Evolutionary conservation across 2,113 vertebrate genomes (phyloP), one percentile per base, ranked within the genome.

Genomic region (Hystrix brachyura): DNA sequence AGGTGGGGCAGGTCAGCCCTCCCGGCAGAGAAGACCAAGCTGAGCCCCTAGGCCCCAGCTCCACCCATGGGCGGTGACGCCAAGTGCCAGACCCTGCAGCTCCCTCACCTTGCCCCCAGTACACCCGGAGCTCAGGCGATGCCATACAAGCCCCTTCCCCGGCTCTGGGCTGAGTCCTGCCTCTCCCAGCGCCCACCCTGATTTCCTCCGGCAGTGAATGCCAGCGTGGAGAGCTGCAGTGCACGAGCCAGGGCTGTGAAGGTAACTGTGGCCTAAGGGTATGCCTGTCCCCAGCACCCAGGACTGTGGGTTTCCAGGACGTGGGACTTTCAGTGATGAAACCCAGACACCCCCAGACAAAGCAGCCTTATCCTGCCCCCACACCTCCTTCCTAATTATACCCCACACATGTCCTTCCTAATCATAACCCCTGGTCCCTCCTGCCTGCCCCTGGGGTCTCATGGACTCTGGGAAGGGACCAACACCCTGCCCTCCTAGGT

Each of bases 171-270:
- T 62, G 65, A 57, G 25, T 62, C 87, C 81, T 71, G n/a, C 18
- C 19, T 51, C 74, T 55, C 69, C 18, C 0, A 32, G 38, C 53
- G 7, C n/a, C 72, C 69, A 48, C 78, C 43, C 34, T 76, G 13
- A 32, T 48, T 5, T 1, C 2, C 38, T 82, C 76, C 94, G 87
- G 10, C 97, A 99, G 99, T 43, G 98, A 99, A 57, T 99, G 99
- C 97, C 98, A 96, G 88, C 95, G 95, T 0, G 99, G 99, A 29
- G 97, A 96, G 93, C 97, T 99, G 80, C 98, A 94, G 71, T 99
- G 99, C 97, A 98, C 98, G 98, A 98, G 93, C 48, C 96, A 96
- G 57, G 98, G 99, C 91, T 99, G 99, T 98, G 97, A 98, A 98
- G 99, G 99, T 99, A 98, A 98, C 11, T 0, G 11, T 9, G 8